phyloP scores from a whole-genome alignment of 1,140 invertebrate genomes.

The Portunus trituberculatus region DNA sequence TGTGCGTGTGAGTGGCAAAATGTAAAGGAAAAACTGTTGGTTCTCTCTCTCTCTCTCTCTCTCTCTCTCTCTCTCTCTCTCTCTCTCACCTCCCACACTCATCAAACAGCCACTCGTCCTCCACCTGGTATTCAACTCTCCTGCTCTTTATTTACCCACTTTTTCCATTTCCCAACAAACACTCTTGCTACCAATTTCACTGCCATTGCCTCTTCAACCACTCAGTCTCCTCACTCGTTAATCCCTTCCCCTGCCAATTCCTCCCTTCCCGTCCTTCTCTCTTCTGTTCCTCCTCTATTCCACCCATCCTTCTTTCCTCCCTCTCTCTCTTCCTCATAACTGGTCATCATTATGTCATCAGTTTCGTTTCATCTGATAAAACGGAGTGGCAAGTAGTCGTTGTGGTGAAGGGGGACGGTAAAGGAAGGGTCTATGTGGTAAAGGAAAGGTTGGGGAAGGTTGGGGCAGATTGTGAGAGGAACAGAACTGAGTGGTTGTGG shows the following conservation, averaged over 20 bases:
- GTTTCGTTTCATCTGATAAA: neutral
- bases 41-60: neutral
- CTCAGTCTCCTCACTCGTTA: neutral
- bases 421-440: too few relatives aligned
- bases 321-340: conserved; percentile 17
- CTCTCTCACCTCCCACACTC: neutral
- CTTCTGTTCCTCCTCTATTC: too few relatives aligned
- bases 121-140: too few relatives aligned
- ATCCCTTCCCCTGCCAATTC: neutral
- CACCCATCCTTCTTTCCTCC: neutral
- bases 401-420: too few relatives aligned
- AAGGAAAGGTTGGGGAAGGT: neutral
- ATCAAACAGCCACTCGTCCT: too few relatives aligned
- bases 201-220: too few relatives aligned
- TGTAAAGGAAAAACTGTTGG: too few relatives aligned
- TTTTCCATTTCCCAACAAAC: neutral
- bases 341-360: neutral
- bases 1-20: too few relatives aligned
- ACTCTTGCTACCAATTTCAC: too few relatives aligned
- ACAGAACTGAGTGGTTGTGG: too few relatives aligned
- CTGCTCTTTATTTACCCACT: too few relatives aligned
- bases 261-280: neutral
- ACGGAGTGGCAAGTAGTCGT: too few relatives aligned
- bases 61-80: neutral
- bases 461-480: neutral